Percentiles rank a stretch among this genome's conserved stretches.
Evolutionary conservation across 2,113 vertebrate genomes (phyloP).

Genomic region (Microtus montanus): DNA sequence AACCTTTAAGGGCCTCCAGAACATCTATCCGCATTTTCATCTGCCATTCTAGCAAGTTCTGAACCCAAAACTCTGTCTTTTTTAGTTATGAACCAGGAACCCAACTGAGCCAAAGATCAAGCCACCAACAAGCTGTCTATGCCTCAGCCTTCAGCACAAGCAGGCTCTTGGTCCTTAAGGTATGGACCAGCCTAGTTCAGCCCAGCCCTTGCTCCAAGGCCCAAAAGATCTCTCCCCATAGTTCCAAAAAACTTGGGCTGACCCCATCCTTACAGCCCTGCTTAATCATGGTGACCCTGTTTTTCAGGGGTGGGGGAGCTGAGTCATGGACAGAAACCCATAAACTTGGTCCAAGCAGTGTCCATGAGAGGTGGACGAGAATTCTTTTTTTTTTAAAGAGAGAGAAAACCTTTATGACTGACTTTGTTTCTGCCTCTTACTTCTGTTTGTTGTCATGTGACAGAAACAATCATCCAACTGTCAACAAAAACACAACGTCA

Average conservation of each 20-base stretch:
- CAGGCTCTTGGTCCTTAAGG: neutral
- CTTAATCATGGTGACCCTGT: neutral
- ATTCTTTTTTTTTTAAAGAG: neutral
- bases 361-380: neutral
- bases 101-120: neutral
- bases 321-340: neutral
- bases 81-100: neutral
- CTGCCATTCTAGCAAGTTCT: neutral
- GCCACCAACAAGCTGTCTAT: fast-evolving
- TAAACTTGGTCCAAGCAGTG: neutral
- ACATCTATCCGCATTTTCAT: neutral
- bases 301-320: neutral
- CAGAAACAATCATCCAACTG: conserved; percentile 60
- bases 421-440: conserved; percentile 51
- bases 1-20: neutral
- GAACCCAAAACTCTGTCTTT: neutral
- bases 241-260: neutral
- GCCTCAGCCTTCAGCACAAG: fast-evolving
- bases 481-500: conserved; percentile 55
- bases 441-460: conserved; percentile 53
- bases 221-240: neutral
- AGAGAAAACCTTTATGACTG: conserved; percentile 22
- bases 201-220: neutral
- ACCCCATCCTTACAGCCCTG: neutral
- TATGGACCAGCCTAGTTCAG: fast-evolving